Evolutionary conservation across 2,113 vertebrate genomes (phyloP).

Genomic region (Rynchops niger): DNA sequence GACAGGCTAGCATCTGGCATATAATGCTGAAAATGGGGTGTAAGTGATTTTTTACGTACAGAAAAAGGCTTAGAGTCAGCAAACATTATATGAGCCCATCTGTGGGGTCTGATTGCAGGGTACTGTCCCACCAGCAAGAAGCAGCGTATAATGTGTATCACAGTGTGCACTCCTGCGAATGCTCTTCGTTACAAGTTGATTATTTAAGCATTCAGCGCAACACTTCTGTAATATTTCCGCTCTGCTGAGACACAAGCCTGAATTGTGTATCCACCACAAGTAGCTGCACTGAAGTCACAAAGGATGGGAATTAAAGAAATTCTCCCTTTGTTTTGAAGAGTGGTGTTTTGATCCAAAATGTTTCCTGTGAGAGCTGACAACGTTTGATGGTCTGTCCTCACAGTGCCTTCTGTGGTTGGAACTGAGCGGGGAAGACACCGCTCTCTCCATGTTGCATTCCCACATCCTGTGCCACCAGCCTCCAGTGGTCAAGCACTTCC

Average conservation of each 20-base stretch:
- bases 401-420: background rate
- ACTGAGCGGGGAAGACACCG: background rate
- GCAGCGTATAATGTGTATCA: background rate
- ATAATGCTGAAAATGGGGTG: background rate
- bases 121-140: background rate
- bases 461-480: background rate
- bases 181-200: background rate
- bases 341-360: background rate
- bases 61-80: background rate
- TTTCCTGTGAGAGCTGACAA: background rate
- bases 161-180: background rate
- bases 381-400: background rate
- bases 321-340: background rate
- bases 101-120: background rate
- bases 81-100: background rate
- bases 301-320: background rate
- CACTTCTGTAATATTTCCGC: background rate
- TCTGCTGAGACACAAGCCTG: background rate
- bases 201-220: background rate
- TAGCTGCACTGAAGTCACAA: background rate
- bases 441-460: background rate
- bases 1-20: background rate
- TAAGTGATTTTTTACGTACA: background rate
- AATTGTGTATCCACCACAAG: background rate
- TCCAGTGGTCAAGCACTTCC: background rate